Conservation (phyloP, 1,140 invertebrate species). For the Heliconius eleuchia region DNA sequence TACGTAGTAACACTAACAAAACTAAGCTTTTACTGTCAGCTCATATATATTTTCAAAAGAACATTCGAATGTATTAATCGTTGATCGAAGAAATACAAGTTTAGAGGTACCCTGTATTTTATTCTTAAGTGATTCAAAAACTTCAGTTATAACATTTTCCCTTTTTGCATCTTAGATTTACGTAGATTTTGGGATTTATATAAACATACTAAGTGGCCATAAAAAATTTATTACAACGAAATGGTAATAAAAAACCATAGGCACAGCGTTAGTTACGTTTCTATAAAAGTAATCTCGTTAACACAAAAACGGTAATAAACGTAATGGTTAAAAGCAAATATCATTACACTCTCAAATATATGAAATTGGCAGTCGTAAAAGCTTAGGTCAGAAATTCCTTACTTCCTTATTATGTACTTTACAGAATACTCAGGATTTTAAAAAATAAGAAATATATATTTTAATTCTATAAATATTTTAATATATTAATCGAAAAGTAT, state of each 20-base stretch:
- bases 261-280: constrained; percentile 3
- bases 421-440: neutral
- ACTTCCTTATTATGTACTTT: neutral
- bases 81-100: no score
- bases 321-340: constrained; percentile 22
- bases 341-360: constrained; percentile 19
- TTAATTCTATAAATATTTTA: no score
- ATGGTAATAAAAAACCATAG: neutral
- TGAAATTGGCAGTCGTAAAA: constrained; percentile 13
- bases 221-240: neutral
- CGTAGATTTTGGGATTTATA: neutral
- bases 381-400: neutral
- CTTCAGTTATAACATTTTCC: neutral
- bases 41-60: no score
- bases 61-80: no score
- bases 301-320: constrained; percentile 12
- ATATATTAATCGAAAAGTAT: no score
- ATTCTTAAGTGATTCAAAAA: no score
- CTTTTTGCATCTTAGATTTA: neutral
- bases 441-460: no score
- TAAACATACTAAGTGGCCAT: neutral
- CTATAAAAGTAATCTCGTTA: constrained; percentile 14
- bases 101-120: no score
- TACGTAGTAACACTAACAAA: no score
- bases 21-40: no score